Percentiles rank a stretch among this genome's conserved stretches.
Evolutionary conservation across 2,888 invertebrate species (phyloP).

Genomic region (Protophormia terraenovae): DNA sequence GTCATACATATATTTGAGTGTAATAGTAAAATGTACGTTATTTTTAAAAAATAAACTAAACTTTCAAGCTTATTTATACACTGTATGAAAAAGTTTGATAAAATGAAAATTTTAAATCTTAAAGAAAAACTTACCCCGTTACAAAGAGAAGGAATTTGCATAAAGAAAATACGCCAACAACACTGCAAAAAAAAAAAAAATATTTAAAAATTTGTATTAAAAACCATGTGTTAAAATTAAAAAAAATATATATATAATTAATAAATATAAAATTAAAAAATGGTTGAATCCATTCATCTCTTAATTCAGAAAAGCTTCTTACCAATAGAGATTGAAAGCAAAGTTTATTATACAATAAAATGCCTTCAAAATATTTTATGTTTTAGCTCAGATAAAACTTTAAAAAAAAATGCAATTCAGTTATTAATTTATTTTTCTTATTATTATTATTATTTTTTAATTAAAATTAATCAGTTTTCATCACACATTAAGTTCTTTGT

Average conservation of each 20-base stretch:
- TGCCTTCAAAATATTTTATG: no score
- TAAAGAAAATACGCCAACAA: background rate
- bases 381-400: no score
- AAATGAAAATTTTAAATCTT: no score
- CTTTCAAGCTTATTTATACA: constrained; percentile 15
- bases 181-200: background rate
- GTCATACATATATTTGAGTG: background rate
- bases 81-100: background rate
- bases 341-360: no score
- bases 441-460: background rate
- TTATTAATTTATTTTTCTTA: background rate
- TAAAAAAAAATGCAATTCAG: no score
- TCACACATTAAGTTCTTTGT: no score
- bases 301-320: no score
- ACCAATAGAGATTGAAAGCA: no score
- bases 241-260: background rate
- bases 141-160: background rate
- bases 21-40: constrained; percentile 34
- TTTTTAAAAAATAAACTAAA: constrained; percentile 24
- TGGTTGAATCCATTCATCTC: no score
- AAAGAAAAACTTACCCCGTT: background rate
- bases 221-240: background rate
- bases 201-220: background rate
- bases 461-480: no score
- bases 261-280: no score